Conservation (phyloP, 2,888 invertebrate species). For the Ochropleura plecta region DNA sequence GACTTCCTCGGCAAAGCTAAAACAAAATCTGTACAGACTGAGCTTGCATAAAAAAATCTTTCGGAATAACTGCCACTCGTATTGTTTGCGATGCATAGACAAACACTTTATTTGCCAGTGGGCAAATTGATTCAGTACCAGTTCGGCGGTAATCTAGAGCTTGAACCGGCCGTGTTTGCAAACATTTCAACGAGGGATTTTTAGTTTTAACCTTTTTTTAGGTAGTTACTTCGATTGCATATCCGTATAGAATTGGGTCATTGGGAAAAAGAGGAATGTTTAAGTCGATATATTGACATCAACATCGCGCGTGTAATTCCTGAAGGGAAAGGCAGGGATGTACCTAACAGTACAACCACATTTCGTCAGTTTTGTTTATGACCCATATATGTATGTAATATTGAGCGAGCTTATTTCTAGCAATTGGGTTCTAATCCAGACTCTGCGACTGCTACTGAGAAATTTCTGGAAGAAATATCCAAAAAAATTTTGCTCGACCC, state of each 20-base stretch:
- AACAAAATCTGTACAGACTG: slow-evolving; percentile 8
- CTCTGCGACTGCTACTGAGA: no score
- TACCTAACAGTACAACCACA: no score
- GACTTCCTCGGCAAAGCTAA: not conserved
- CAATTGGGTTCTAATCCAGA: no score
- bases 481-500: no score
- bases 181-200: slow-evolving; percentile 56
- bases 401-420: no score
- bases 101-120: slow-evolving; percentile 58
- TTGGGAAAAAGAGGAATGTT: not conserved
- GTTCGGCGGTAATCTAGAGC: slow-evolving; percentile 53
- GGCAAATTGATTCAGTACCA: slow-evolving; percentile 57
- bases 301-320: no score
- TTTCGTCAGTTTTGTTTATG: no score
- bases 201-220: slow-evolving; percentile 35
- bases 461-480: no score
- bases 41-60: slow-evolving; percentile 44
- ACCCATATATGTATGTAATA: no score
- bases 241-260: slow-evolving; percentile 30
- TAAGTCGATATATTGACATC: no score
- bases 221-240: slow-evolving; percentile 33
- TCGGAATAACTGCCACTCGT: slow-evolving; percentile 38
- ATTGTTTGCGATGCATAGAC: slow-evolving; percentile 53
- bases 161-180: slow-evolving; percentile 58
- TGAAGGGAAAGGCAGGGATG: no score